Evolutionary conservation across 2,113 vertebrate species (phyloP), one percentile per base, ranked within the genome.

Genomic region (Ellobius talpinus): DNA sequence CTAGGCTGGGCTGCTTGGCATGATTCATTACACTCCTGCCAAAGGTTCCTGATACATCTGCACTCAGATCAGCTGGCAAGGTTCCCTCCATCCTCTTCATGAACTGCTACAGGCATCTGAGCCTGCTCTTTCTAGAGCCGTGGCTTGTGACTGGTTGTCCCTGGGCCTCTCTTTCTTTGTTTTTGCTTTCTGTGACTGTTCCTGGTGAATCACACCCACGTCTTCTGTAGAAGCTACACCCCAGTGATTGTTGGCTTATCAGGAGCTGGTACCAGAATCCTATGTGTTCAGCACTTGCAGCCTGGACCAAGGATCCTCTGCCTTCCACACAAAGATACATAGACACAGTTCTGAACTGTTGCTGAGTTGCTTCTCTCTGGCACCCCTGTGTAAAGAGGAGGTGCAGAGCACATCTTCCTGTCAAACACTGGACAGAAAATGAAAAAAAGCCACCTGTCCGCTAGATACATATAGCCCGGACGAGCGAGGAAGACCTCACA

Each of bases 61-160:
- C 26, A 17, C 72, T 63, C 66, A 91, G 90, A 85, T 36, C 65
- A 10, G 61, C 31, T 68, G 36, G 74, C 61, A 94, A 50, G 63
- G 23, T 72, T 77, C 88, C 58, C 70, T 93, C 24, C 39, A 3
- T 93, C 93, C 23, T 89, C 52, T 33, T 36, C 24, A 82, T 93
- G 72, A 96, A 79, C 96, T 94, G 90, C 74, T 95, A 42, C 42
- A 86, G 92, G 68, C 52, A 42, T 94, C 97, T 86, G 93, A 81
- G 92, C 91, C 73, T 55, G 42, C 39, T 66, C 89, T 97, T 95
- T 72, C 42, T 91, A 97, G 66, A 98, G 90, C 93, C 97, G 50
- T 79, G 92, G 79, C 52, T 92, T 97, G 77, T 92, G 97, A 95
- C 95, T 98, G 90, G 70, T 96, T 96, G 65, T 93, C 77, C 52